These are phyloP conservation scores for Catostylus mosaicus DNA, from an alignment of 30 jellyfish, hydroid and myxozoan genomes.

Conservation along the genomic window DNA sequence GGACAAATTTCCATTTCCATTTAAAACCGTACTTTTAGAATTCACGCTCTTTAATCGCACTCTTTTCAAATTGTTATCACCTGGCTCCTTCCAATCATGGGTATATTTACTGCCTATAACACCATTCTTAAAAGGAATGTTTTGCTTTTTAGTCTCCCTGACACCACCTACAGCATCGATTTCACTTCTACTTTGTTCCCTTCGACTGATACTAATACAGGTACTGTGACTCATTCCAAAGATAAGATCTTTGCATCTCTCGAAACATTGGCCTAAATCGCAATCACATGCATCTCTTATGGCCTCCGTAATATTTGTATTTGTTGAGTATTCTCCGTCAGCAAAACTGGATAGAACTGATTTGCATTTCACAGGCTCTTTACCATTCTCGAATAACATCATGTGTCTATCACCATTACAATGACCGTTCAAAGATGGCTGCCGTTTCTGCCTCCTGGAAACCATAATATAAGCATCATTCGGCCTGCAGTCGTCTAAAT, in stretches of 20 bases:
- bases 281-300: neutral
- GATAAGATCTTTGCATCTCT: neutral
- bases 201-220: neutral
- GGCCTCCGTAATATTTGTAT: neutral
- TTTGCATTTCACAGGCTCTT: neutral
- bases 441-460: neutral
- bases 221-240: neutral
- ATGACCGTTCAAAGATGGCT: neutral
- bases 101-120: neutral
- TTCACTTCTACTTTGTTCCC: neutral
- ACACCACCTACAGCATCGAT: neutral
- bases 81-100: neutral
- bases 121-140: neutral
- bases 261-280: neutral
- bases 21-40: neutral
- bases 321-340: neutral
- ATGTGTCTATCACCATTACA: neutral
- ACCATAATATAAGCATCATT: neutral
- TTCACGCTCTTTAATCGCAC: conserved; percentile 4
- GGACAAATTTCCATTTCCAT: neutral
- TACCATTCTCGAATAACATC: neutral
- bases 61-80: neutral
- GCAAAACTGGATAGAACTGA: neutral
- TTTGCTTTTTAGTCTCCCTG: neutral
- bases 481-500: neutral